Evolutionary conservation across 2,797 vertebrate genomes (phyloP).

Genomic region (Spea hammondii): DNA sequence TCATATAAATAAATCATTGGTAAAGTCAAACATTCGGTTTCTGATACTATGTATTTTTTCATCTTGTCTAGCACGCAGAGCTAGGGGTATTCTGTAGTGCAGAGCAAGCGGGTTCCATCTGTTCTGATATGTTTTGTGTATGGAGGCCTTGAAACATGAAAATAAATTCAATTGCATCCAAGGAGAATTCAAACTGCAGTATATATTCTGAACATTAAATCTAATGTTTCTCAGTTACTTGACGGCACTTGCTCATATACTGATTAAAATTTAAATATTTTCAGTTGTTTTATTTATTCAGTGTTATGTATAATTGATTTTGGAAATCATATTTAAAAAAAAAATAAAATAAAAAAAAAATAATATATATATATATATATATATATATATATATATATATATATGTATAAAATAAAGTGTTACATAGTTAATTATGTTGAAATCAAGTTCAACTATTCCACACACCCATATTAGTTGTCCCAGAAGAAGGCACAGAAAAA

Average conservation of each 20-base stretch:
- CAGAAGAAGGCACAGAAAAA: too few species aligned
- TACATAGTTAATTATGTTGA: too few species aligned
- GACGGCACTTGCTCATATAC: background rate
- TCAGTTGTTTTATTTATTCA: background rate
- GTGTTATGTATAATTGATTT: too few species aligned
- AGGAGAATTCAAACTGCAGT: background rate
- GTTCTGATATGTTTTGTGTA: slow-evolving; percentile 42
- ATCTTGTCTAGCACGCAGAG: slow-evolving; percentile 17
- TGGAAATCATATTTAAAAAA: too few species aligned
- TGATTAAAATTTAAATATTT: background rate
- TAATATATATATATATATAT: too few species aligned
- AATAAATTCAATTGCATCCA: slow-evolving; percentile 38
- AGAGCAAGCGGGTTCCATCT: slow-evolving; percentile 45
- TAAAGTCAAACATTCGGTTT: background rate
- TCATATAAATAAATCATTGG: background rate
- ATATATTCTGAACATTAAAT: slow-evolving; percentile 2
- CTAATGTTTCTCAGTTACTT: background rate
- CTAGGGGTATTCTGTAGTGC: slow-evolving; percentile 18
- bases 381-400: too few species aligned
- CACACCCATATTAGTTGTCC: too few species aligned
- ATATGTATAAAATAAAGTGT: too few species aligned
- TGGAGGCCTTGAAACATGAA: slow-evolving; percentile 42
- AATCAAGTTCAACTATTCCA: too few species aligned
- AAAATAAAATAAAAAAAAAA: too few species aligned
- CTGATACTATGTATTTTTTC: slow-evolving; percentile 11